Conservation (phyloP, 1,140 invertebrate genomes). For the Saccostrea echinata region DNA sequence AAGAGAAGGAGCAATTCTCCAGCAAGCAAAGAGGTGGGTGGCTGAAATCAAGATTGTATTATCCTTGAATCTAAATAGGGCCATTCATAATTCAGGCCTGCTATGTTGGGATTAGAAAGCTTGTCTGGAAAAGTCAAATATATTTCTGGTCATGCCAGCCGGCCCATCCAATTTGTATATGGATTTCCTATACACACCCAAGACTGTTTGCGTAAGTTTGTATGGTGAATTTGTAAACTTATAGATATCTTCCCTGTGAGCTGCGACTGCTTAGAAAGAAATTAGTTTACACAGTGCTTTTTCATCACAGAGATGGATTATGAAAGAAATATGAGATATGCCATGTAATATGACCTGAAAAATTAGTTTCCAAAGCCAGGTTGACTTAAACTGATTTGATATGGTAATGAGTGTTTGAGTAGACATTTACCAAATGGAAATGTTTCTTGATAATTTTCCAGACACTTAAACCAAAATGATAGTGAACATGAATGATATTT, state of each 20-base stretch:
- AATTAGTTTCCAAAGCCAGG: background rate
- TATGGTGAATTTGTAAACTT: background rate
- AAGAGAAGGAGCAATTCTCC: background rate
- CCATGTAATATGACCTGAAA: background rate
- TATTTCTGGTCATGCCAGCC: background rate
- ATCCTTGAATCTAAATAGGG: background rate
- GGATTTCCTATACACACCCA: background rate
- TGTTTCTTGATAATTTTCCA: background rate
- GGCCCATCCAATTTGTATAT: conserved; percentile 6
- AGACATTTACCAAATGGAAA: background rate
- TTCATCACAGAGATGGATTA: background rate
- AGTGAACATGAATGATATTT: no score
- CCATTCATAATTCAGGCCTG: background rate
- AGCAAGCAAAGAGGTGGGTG: background rate
- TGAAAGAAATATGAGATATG: background rate
- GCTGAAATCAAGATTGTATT: background rate
- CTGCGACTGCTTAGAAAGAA: background rate
- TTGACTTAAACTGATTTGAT: background rate
- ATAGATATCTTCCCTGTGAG: background rate
- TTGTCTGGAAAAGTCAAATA: background rate
- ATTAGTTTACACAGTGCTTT: background rate
- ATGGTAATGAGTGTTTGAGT: background rate
- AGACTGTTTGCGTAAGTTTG: conserved; percentile 7
- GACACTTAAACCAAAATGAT: no score
- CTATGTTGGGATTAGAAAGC: background rate